These are phyloP conservation scores for Bombus fervidus DNA, from an alignment of 1,140 invertebrate species.

Conservation along the genomic window DNA sequence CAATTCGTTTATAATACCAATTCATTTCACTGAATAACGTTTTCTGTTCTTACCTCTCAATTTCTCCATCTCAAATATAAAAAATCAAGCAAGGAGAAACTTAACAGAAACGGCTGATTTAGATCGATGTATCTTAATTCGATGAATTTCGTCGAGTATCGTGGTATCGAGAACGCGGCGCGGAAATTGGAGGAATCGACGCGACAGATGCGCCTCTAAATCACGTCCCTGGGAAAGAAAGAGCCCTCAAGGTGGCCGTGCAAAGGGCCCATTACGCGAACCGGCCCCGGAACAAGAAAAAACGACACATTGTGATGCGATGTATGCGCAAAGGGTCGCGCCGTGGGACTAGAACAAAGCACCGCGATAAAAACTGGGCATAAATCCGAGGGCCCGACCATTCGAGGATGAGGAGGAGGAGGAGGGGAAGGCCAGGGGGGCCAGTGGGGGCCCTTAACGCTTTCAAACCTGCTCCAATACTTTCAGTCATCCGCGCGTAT, in stretches of 20 bases:
- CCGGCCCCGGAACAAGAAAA: constrained; percentile 76
- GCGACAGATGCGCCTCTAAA: constrained; percentile 4
- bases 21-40: too few relatives aligned
- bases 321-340: constrained; percentile 72
- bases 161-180: background rate
- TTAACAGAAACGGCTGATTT: background rate
- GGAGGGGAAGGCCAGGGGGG: constrained; percentile 45
- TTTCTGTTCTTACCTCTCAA: too few relatives aligned
- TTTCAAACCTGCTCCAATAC: constrained; percentile 61
- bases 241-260: constrained; percentile 52
- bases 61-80: background rate
- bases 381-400: constrained; percentile 68
- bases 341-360: constrained; percentile 80
- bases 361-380: constrained; percentile 78
- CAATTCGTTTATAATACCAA: too few relatives aligned
- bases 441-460: constrained; percentile 59
- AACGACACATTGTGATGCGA: constrained; percentile 79
- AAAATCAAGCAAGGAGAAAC: background rate
- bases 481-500: constrained; percentile 64
- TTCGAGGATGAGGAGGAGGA: constrained; percentile 60
- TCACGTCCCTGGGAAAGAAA: constrained; percentile 45
- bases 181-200: constrained; percentile 9
- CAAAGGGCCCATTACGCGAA: constrained; percentile 62
- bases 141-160: too few relatives aligned
- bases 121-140: background rate